Percentiles rank a stretch among this genome's conserved stretches.
Evolutionary conservation across 2,888 invertebrate species (phyloP).

Genomic region (Drosophila flavopinicola): DNA sequence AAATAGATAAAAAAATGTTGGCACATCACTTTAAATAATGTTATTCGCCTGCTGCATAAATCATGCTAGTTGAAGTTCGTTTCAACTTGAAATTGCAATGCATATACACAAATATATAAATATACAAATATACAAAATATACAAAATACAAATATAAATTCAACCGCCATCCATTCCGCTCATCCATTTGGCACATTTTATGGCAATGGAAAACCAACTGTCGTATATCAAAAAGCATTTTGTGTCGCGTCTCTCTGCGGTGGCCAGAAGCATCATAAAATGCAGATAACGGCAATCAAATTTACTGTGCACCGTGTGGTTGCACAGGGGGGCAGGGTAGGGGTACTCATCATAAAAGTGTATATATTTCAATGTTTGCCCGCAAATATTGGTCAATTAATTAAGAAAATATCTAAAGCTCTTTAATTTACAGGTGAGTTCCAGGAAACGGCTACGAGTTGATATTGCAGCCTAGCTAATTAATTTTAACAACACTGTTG

Average conservation of each 20-base stretch:
- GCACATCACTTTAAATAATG: no score
- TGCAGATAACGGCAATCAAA: conserved; percentile 75
- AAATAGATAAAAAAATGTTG: no score
- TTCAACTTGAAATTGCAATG: conserved; percentile 16
- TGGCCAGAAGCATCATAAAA: conserved; percentile 72
- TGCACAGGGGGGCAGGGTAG: neutral
- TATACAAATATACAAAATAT: neutral
- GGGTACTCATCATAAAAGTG: conserved; percentile 5
- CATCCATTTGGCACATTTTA: conserved; percentile 65
- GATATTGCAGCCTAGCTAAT: conserved; percentile 38
- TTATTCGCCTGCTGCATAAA: conserved; percentile 30
- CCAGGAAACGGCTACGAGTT: conserved; percentile 9
- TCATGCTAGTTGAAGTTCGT: conserved; percentile 20
- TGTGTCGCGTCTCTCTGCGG: conserved; percentile 44
- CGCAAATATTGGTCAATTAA: conserved; percentile 56
- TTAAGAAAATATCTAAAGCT: conserved; percentile 53
- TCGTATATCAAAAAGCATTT: conserved; percentile 73
- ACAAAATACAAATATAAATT: conserved; percentile 16
- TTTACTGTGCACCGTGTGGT: conserved; percentile 28
- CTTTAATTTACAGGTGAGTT: conserved; percentile 39
- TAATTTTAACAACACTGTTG: conserved; percentile 37
- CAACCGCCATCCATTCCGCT: conserved; percentile 24
- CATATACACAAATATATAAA: neutral
- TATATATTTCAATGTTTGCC: conserved; percentile 48
- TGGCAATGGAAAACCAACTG: conserved; percentile 42